phyloP scores from a whole-genome alignment of 2,888 invertebrate genomes.

The Rutpela maculata region DNA sequence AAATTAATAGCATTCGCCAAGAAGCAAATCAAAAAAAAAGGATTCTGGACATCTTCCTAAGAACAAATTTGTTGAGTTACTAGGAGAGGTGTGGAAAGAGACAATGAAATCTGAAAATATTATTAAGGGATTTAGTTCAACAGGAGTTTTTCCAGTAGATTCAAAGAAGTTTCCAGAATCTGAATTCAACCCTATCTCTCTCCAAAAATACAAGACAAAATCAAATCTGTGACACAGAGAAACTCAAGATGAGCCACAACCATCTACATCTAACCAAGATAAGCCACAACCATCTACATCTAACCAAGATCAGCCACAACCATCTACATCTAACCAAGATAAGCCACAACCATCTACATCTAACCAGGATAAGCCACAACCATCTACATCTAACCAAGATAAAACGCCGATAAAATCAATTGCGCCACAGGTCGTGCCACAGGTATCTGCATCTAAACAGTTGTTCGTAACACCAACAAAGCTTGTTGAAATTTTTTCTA shows the following conservation, averaged over 20 bases:
- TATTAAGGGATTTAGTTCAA: background rate
- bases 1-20: background rate
- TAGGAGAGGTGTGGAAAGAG: background rate
- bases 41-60: background rate
- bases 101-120: background rate
- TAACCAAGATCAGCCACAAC: no score
- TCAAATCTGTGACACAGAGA: background rate
- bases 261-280: no score
- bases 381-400: no score
- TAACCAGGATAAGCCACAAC: no score
- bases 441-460: no score
- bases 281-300: no score
- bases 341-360: no score
- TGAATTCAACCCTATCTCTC: background rate
- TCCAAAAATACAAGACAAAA: background rate
- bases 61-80: background rate
- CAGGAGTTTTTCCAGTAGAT: background rate
- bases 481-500: background rate
- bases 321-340: no score
- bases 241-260: no score
- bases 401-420: no score
- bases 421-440: no score
- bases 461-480: background rate
- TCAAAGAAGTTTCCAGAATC: background rate
- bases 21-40: background rate